Evolutionary conservation across 2,797 vertebrate genomes (phyloP).

Genomic region (Tenualosa ilisha): DNA sequence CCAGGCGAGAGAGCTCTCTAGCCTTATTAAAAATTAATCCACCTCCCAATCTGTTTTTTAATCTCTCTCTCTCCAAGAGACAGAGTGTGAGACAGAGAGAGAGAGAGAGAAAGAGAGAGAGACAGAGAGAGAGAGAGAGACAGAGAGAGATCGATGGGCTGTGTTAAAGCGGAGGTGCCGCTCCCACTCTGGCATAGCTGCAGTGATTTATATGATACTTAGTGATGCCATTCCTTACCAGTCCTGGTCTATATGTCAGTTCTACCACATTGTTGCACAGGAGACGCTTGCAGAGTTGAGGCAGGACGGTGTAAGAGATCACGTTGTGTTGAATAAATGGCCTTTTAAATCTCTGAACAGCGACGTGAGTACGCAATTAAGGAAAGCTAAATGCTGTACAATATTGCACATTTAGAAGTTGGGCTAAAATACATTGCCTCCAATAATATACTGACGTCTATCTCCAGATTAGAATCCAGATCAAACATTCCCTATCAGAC

Average conservation of each 20-base stretch:
- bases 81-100: too few relatives aligned
- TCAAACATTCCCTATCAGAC: too few relatives aligned
- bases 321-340: conserved; percentile 38
- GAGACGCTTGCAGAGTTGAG: neutral
- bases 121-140: too few relatives aligned
- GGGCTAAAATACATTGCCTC: neutral
- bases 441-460: neutral
- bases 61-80: neutral
- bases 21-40: conserved; percentile 69
- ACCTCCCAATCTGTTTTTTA: conserved; percentile 55
- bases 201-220: conserved; percentile 61
- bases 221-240: conserved; percentile 42
- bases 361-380: conserved; percentile 15
- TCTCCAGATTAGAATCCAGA: too few relatives aligned
- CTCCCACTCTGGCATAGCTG: conserved; percentile 52
- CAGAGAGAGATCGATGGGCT: conserved; percentile 42
- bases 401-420: conserved; percentile 21
- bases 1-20: conserved; percentile 42
- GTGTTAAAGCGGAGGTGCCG: conserved; percentile 55
- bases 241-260: conserved; percentile 54
- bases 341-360: conserved; percentile 48
- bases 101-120: too few relatives aligned
- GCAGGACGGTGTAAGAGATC: conserved; percentile 46
- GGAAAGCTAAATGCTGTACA: conserved; percentile 30
- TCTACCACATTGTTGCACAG: conserved; percentile 43